phyloP scores from a whole-genome alignment of 1,140 invertebrate genomes.

The Helicoverpa zea region DNA sequence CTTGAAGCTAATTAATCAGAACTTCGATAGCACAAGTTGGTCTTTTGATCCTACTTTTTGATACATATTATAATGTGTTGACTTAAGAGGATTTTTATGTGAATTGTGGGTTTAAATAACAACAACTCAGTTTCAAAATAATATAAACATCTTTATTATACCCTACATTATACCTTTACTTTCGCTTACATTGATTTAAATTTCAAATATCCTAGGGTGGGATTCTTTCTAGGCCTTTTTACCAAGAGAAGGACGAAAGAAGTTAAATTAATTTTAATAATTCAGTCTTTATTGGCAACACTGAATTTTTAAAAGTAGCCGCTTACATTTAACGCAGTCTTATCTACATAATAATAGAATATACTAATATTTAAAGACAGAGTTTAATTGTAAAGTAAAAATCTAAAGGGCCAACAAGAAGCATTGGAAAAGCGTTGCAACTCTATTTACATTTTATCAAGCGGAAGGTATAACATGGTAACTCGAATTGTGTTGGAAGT shows the following conservation, averaged over 20 bases:
- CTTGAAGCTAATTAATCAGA: too few relatives aligned
- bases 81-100: too few relatives aligned
- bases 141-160: constrained; percentile 81
- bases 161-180: constrained; percentile 66
- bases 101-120: constrained; percentile 40
- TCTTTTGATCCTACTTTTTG: too few relatives aligned
- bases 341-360: constrained; percentile 57
- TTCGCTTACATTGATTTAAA: constrained; percentile 57
- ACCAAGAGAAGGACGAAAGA: constrained; percentile 53
- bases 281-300: constrained; percentile 83
- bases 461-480: constrained; percentile 79
- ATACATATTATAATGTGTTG: too few relatives aligned
- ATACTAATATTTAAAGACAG: constrained; percentile 41
- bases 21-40: too few relatives aligned
- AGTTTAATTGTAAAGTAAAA: constrained; percentile 1
- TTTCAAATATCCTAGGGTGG: constrained; percentile 75
- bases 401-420: constrained; percentile 36
- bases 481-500: constrained; percentile 81
- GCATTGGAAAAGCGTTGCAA: constrained; percentile 59
- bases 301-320: constrained; percentile 63
- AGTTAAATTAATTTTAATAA: constrained; percentile 60
- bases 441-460: constrained; percentile 80
- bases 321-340: constrained; percentile 60
- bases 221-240: constrained; percentile 69
- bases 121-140: constrained; percentile 58